Evolutionary conservation across 2,888 invertebrate genomes (phyloP).

Genomic region (Hyppa rectilinea): DNA sequence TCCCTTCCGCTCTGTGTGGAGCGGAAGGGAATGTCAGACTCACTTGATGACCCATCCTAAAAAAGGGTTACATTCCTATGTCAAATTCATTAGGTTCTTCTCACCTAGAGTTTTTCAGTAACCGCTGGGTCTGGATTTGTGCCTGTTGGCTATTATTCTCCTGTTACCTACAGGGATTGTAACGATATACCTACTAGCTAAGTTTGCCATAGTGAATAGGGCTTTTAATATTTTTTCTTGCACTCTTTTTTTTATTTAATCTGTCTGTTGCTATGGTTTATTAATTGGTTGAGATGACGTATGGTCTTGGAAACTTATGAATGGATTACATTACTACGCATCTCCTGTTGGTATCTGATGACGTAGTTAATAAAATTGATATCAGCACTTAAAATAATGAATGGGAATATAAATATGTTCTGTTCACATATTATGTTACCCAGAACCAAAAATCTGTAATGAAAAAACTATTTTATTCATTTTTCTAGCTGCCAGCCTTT

Average conservation of each 20-base stretch:
- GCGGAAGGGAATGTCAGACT: too few species aligned
- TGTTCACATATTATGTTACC: neutral
- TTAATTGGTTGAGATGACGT: slow-evolving; percentile 12
- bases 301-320: neutral
- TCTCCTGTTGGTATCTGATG: neutral
- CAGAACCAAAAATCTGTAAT: too few species aligned
- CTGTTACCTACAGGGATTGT: neutral
- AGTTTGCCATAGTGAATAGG: neutral
- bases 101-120: neutral
- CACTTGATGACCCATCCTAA: too few species aligned
- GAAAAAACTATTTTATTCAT: too few species aligned
- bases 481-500: too few species aligned
- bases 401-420: neutral
- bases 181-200: neutral
- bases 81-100: neutral
- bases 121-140: neutral
- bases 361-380: neutral
- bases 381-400: neutral
- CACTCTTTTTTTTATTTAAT: neutral
- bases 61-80: neutral
- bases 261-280: slow-evolving; percentile 22
- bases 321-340: slow-evolving; percentile 12
- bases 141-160: neutral
- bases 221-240: slow-evolving; percentile 4
- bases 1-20: too few species aligned